These are phyloP conservation scores for Lampropteryx suffumata DNA, from an alignment of 2,888 invertebrate species.

Conservation along the genomic window DNA sequence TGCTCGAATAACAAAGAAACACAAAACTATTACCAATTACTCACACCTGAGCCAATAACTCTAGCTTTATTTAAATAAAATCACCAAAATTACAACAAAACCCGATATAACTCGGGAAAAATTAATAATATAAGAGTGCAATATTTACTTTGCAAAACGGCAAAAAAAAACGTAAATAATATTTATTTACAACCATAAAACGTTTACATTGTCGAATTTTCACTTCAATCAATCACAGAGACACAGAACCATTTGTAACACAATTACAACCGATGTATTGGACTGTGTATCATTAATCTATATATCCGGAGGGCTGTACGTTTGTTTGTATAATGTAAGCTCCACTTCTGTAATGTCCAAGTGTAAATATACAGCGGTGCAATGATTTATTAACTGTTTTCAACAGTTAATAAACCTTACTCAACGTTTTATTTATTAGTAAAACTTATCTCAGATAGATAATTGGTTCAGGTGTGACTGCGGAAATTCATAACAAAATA, in stretches of 20 bases:
- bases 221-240: constrained; percentile 53
- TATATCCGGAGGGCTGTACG: constrained; percentile 62
- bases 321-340: constrained; percentile 59
- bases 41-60: too few relatives aligned
- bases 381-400: constrained; percentile 45
- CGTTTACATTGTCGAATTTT: constrained; percentile 43
- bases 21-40: too few relatives aligned
- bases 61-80: too few relatives aligned
- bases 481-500: too few relatives aligned
- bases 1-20: too few relatives aligned
- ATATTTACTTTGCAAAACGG: background rate
- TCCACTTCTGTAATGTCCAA: constrained; percentile 39
- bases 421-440: too few relatives aligned
- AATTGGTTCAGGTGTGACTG: too few relatives aligned
- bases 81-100: too few relatives aligned
- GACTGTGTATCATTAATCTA: constrained; percentile 72
- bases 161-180: background rate
- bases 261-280: constrained; percentile 67
- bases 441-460: too few relatives aligned
- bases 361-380: constrained; percentile 43
- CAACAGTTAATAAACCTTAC: background rate
- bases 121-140: too few relatives aligned
- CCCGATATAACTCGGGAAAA: too few relatives aligned
- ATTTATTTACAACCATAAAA: constrained; percentile 16
- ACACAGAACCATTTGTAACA: constrained; percentile 69